Evolutionary conservation across 64 coral and sea anemone genomes (phyloP).

Genomic region (Catalaphyllia jardinei): DNA sequence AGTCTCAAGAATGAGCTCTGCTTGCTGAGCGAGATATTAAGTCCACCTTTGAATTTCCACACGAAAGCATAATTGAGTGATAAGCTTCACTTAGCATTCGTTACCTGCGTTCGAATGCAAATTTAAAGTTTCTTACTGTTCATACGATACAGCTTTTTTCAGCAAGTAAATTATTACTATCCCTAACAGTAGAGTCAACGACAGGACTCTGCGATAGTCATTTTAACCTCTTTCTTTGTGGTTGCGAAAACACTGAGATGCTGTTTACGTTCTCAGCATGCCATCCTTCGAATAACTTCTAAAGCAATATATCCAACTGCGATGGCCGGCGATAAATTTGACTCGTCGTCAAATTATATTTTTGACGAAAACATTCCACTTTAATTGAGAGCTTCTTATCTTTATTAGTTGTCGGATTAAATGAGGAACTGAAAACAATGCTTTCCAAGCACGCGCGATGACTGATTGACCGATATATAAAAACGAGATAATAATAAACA

Average conservation of each 20-base stretch:
- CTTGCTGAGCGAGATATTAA: no score
- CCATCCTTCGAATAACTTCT: not conserved
- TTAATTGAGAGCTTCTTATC: not conserved
- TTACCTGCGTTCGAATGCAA: conserved; percentile 14
- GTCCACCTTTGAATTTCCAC: not conserved
- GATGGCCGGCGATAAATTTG: not conserved
- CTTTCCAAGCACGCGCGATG: not conserved
- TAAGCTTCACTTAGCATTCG: conserved; percentile 20
- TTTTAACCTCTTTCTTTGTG: not conserved
- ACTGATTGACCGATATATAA: not conserved
- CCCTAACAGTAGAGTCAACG: not conserved
- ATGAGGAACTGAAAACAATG: not conserved
- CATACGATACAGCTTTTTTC: not conserved
- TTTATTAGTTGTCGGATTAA: not conserved
- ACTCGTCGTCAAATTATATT: not conserved
- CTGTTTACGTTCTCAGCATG: not conserved
- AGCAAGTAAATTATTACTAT: not conserved
- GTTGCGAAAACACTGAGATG: not conserved
- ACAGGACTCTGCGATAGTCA: not conserved
- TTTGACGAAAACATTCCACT: conserved; percentile 7
- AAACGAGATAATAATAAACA: not conserved
- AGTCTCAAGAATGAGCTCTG: not conserved
- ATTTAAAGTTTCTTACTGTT: not conserved
- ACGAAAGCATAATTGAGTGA: not conserved
- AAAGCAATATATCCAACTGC: not conserved